Evolutionary conservation across 2,113 vertebrate species (phyloP), one percentile per base, ranked within the genome.

Genomic region (Dendrocopos noguchii): DNA sequence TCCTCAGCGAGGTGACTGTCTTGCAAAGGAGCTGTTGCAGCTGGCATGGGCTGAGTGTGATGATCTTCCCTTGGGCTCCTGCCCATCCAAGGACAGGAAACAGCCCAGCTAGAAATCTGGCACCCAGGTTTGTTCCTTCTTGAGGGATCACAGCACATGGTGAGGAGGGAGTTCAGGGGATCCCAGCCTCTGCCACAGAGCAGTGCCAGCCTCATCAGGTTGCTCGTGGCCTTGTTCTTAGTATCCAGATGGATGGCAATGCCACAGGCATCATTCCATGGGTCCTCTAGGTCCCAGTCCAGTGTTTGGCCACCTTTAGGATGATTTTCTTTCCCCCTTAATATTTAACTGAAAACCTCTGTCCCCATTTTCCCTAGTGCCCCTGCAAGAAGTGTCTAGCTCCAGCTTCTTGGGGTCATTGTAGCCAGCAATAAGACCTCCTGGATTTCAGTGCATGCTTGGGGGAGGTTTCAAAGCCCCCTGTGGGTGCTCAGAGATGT

Each of bases 1-100:
- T 34, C 42, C 47, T 33, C 8, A 18, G 67, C 1, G 1, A 22
- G 28, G 55, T 10, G 15, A 20, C 44, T 2, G 1, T 15, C 7
- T 15, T 36, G 63, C 63, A 6, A 2, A 14, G 64, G 64, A 76
- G 86, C 19, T 59, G 4, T 34, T 36, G 44, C 52, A 24, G 12
- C 53, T 80, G 80, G 11, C 0, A 1, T 27, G 39, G 50, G 29
- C 70, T 34, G 24, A 31, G 24, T 39, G 47, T 50, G 47, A 50
- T 22, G 57, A 21, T n/a, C 64, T 34, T 42, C 27, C 13, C 25
- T 59, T 34, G 71, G 65, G 5, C 11, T 77, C 53, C 18, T 2
- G 1, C 17, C 29, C 39, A 27, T 12, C 60, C 21, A 52, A 21
- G 42, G 34, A 47, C 28, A 16, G 67, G n/a, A 44, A 42, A 31